These are phyloP conservation scores for Cylindroiulus punctatus DNA, from an alignment of 2,888 invertebrate species.

Conservation along the genomic window DNA sequence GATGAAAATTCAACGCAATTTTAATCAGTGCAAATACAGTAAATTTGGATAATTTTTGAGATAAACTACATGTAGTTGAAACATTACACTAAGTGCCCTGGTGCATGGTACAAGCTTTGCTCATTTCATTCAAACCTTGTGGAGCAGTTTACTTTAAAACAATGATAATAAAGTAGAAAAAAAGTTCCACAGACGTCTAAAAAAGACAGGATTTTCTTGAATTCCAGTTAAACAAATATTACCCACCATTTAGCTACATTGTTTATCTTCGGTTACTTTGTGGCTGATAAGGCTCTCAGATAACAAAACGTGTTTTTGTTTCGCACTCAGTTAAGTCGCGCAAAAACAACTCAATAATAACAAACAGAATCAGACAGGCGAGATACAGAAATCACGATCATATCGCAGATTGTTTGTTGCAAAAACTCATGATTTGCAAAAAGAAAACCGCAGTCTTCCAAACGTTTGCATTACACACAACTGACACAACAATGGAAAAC, in stretches of 20 bases:
- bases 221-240: not conserved
- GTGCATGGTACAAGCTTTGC: no score
- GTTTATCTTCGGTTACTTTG: not conserved
- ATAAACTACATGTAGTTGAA: no score
- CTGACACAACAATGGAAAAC: no score
- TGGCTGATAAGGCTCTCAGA: not conserved
- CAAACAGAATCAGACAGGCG: no score
- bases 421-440: no score
- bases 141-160: not conserved
- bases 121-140: no score
- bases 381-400: no score
- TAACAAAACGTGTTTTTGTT: slow-evolving; percentile 6
- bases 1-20: not conserved
- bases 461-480: no score
- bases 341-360: not conserved
- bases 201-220: not conserved
- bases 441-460: no score
- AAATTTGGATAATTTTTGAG: no score
- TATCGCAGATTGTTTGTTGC: no score
- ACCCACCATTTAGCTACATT: slow-evolving; percentile 21
- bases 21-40: not conserved
- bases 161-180: not conserved
- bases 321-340: not conserved
- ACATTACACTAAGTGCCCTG: no score
- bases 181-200: not conserved